A percentile compares a stretch with the other conserved stretches of the same genome.
Conservation (phyloP, 2,888 invertebrate genomes). For the Diabrotica balteata region DNA sequence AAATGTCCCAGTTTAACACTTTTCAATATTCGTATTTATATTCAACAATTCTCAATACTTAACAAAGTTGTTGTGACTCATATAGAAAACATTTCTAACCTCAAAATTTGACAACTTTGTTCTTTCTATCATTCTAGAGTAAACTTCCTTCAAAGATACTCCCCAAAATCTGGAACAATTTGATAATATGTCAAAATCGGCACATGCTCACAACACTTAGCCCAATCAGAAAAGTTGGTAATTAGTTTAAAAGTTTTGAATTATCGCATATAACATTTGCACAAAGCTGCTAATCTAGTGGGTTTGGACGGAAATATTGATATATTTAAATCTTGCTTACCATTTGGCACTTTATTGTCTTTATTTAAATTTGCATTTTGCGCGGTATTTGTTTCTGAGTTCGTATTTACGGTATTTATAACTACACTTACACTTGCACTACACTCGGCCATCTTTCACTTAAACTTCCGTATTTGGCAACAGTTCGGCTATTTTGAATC, state of each 20-base stretch:
- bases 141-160: no score
- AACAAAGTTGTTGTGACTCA: constrained; percentile 1
- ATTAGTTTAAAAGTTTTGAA: constrained; percentile 4
- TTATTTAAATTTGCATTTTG: constrained; percentile 46
- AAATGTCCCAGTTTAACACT: no score
- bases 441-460: constrained; percentile 58
- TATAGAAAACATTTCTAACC: constrained; percentile 10
- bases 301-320: constrained; percentile 25
- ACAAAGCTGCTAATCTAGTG: constrained; percentile 17
- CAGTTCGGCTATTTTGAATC: constrained; percentile 28
- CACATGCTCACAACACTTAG: background rate
- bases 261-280: constrained; percentile 4
- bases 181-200: background rate
- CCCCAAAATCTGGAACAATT: no score
- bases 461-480: constrained; percentile 39
- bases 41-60: background rate
- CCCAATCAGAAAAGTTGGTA: background rate
- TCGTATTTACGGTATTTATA: constrained; percentile 55
- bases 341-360: constrained; percentile 53
- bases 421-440: constrained; percentile 57
- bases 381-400: constrained; percentile 49
- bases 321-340: constrained; percentile 43
- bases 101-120: constrained; percentile 5
- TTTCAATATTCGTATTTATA: background rate
- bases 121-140: background rate